A percentile compares a stretch with the other conserved stretches of the same genome.
These are phyloP conservation scores for Poecilia velifera DNA, from an alignment of 2,797 vertebrate species.

Conservation along the genomic window DNA sequence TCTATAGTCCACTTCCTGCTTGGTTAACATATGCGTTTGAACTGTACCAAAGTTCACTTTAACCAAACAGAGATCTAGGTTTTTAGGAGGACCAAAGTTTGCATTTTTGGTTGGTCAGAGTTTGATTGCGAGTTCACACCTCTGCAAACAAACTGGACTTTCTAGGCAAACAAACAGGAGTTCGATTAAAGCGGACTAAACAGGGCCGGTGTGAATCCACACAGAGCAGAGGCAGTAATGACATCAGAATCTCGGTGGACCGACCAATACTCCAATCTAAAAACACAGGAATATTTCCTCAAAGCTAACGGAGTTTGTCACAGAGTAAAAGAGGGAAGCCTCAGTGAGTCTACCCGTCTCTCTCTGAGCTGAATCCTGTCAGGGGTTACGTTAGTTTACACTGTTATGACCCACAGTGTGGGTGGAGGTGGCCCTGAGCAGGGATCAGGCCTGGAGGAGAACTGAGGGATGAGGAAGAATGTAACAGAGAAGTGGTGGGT, in stretches of 20 bases:
- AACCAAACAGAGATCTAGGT: no score
- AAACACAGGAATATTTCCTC: slow-evolving; percentile 15
- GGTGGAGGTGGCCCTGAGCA: slow-evolving; percentile 41
- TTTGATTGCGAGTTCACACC: no score
- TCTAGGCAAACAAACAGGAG: no score
- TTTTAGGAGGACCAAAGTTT: no score
- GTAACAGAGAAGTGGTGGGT: slow-evolving; percentile 67
- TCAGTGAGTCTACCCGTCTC: slow-evolving; percentile 14
- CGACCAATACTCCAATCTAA: slow-evolving; percentile 5
- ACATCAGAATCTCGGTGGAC: not conserved
- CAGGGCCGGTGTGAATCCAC: no score
- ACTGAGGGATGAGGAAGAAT: slow-evolving; percentile 63
- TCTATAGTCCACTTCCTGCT: no score
- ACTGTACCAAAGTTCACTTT: no score
- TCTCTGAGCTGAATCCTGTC: slow-evolving; percentile 27
- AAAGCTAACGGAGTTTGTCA: slow-evolving; percentile 8
- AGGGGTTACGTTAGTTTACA: slow-evolving; percentile 59
- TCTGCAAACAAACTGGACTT: no score
- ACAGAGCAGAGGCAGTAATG: not conserved
- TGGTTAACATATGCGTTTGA: no score
- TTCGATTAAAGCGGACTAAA: no score
- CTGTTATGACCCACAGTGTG: slow-evolving; percentile 47
- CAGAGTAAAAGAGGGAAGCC: slow-evolving; percentile 24
- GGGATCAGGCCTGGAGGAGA: slow-evolving; percentile 31
- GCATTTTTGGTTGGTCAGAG: no score